Evolutionary conservation across 2,113 vertebrate genomes (phyloP).

Genomic region (Saguinus imperator): DNA sequence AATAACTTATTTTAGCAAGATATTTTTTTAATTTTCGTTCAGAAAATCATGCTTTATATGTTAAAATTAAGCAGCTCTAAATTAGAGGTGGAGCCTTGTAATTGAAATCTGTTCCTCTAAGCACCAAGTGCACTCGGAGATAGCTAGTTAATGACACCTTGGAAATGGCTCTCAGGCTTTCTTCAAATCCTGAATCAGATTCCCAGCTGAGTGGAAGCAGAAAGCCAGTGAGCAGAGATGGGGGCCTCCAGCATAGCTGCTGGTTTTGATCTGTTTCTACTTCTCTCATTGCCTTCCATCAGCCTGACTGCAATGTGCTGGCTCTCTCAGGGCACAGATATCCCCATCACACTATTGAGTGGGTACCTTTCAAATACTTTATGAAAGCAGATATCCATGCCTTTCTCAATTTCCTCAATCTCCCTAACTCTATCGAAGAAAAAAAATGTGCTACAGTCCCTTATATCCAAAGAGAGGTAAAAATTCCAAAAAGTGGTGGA

Average conservation of each 20-base stretch:
- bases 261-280: background rate
- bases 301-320: background rate
- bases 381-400: background rate
- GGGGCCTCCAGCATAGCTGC: background rate
- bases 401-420: background rate
- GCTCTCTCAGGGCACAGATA: conserved; percentile 13
- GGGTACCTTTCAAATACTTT: conserved; percentile 25
- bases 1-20: conserved; percentile 36
- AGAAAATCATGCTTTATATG: conserved; percentile 39
- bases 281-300: background rate
- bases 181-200: background rate
- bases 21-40: conserved; percentile 48
- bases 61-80: conserved; percentile 54
- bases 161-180: background rate
- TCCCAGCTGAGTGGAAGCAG: background rate
- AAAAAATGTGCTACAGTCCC: background rate
- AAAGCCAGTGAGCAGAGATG: background rate
- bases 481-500: background rate
- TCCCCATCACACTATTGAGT: background rate
- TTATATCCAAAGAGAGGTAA: background rate
- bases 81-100: background rate
- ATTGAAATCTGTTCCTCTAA: conserved; percentile 31
- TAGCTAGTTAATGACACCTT: background rate
- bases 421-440: background rate
- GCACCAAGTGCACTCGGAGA: background rate